These are phyloP conservation scores for Etheostoma nigrum DNA, from an alignment of 2,797 vertebrate species.

Conservation along the genomic window DNA sequence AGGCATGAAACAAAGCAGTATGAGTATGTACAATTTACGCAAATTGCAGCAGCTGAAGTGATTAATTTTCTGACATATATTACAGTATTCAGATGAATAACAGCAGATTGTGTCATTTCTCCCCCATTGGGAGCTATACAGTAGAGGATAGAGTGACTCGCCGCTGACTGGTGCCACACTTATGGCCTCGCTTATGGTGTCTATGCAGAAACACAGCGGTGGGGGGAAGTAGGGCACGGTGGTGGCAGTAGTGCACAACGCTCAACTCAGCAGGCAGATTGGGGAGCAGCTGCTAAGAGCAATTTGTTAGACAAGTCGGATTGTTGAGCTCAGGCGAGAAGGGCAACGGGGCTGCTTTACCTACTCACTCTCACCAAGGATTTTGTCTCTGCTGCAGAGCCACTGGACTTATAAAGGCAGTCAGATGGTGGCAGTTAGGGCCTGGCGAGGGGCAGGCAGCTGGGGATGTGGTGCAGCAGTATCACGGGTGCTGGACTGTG, in stretches of 20 bases:
- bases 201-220: slow-evolving; percentile 64
- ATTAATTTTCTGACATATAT: slow-evolving; percentile 47
- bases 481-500: slow-evolving; percentile 34
- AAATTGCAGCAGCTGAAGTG: slow-evolving; percentile 50
- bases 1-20: slow-evolving; percentile 38
- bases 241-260: slow-evolving; percentile 38
- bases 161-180: slow-evolving; percentile 18
- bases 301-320: slow-evolving; percentile 78
- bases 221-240: slow-evolving; percentile 35
- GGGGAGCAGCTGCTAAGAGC: slow-evolving; percentile 77
- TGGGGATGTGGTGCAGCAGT: slow-evolving; percentile 29
- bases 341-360: slow-evolving; percentile 44
- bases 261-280: slow-evolving; percentile 72
- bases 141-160: slow-evolving; percentile 10
- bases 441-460: slow-evolving; percentile 32
- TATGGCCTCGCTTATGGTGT: slow-evolving; percentile 72
- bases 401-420: slow-evolving; percentile 23
- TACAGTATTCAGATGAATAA: slow-evolving; percentile 42
- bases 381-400: slow-evolving; percentile 23
- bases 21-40: slow-evolving; percentile 31
- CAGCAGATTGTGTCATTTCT: slow-evolving; percentile 28
- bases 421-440: slow-evolving; percentile 40
- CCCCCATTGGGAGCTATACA: slow-evolving; percentile 7
- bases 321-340: slow-evolving; percentile 52
- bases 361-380: slow-evolving; percentile 41